These are phyloP conservation scores for Drosophila anomelani DNA, from an alignment of 2,888 invertebrate species.

Conservation along the genomic window DNA sequence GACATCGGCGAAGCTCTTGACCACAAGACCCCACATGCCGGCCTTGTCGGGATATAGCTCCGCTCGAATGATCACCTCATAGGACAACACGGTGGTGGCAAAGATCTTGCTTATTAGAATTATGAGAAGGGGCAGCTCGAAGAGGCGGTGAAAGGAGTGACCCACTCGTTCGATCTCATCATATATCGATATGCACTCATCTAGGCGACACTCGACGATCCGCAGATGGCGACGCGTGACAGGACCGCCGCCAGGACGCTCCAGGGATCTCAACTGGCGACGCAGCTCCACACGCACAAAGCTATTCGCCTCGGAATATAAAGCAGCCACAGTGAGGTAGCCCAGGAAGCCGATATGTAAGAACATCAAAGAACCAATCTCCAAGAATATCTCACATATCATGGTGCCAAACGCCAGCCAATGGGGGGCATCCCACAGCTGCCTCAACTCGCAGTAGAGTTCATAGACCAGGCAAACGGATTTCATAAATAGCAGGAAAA, in stretches of 20 bases:
- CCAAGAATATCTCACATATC: constrained; percentile 19
- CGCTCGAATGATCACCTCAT: constrained; percentile 30
- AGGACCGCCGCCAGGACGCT: constrained; percentile 2
- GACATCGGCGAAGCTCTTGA: constrained; percentile 39
- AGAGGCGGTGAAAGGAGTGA: constrained; percentile 48
- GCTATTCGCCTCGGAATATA: constrained; percentile 56
- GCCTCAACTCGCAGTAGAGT: background rate
- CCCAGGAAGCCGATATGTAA: constrained; percentile 58
- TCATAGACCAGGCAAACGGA: constrained; percentile 50
- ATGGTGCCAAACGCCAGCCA: accelerated
- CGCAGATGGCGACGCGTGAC: constrained; percentile 16
- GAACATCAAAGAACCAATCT: constrained; percentile 38
- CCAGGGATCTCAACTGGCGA: constrained; percentile 38
- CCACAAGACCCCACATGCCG: constrained; percentile 22
- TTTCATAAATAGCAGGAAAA: constrained; percentile 49
- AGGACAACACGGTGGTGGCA: constrained; percentile 35
- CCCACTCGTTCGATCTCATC: constrained; percentile 53
- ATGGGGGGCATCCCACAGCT: accelerated
- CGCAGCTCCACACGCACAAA: constrained; percentile 54
- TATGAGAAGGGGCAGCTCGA: constrained; percentile 56
- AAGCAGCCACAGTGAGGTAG: constrained; percentile 58
- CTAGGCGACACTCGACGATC: constrained; percentile 35
- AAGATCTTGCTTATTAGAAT: constrained; percentile 42
- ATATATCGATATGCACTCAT: constrained; percentile 60
- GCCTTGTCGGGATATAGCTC: constrained; percentile 12